A percentile compares a stretch with the other conserved stretches of the same genome.
These are phyloP conservation scores for Acrocephalus kingi DNA, from an alignment of 2,113 vertebrate genomes.

Conservation along the genomic window DNA sequence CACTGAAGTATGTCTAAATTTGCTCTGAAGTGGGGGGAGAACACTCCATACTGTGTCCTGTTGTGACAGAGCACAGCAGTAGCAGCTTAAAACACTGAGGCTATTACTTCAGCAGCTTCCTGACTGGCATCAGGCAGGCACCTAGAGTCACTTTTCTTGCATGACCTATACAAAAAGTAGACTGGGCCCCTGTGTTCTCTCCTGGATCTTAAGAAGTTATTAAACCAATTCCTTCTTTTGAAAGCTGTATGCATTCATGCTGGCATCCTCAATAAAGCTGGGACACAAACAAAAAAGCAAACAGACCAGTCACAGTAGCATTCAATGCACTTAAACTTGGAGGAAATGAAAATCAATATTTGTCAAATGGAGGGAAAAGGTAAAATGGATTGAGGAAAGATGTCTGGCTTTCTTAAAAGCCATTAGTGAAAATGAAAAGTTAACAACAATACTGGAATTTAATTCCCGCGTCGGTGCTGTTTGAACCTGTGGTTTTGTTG, in stretches of 20 bases:
- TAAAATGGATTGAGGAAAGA: constrained; percentile 46
- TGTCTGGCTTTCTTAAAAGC: constrained; percentile 28
- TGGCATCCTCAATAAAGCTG: constrained; percentile 59
- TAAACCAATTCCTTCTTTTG: constrained; percentile 41
- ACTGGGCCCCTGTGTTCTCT: background rate
- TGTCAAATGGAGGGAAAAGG: constrained; percentile 61
- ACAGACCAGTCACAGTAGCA: constrained; percentile 28
- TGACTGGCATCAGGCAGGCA: background rate
- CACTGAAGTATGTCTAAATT: background rate
- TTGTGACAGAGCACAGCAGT: background rate
- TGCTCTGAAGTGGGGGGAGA: background rate
- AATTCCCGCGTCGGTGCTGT: background rate
- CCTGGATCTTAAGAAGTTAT: constrained; percentile 30
- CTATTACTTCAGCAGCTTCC: background rate
- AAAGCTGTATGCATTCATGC: constrained; percentile 43
- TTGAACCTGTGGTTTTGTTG: background rate
- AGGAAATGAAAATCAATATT: constrained; percentile 67
- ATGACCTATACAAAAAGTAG: background rate
- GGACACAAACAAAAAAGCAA: constrained; percentile 44
- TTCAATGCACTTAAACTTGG: constrained; percentile 61
- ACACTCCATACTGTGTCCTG: background rate
- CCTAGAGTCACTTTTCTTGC: background rate
- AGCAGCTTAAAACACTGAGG: background rate
- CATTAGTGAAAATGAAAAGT: constrained; percentile 52
- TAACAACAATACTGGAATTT: background rate